phyloP scores from a whole-genome alignment of 2,113 vertebrate genomes.

The Lophotis ruficrista region DNA sequence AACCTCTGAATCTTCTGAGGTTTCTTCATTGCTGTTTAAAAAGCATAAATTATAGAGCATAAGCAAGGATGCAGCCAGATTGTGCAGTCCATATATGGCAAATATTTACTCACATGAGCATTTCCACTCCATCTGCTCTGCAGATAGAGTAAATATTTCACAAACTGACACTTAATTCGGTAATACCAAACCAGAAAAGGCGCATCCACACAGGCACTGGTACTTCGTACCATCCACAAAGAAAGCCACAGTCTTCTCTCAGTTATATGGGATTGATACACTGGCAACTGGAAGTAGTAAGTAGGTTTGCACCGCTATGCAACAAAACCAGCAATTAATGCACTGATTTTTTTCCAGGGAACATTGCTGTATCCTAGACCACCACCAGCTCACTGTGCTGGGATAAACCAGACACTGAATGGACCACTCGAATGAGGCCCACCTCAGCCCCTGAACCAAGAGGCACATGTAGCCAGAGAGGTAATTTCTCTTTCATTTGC shows the following conservation, averaged over 20 bases:
- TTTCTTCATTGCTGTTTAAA: slow-evolving; percentile 32
- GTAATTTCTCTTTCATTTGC: neutral
- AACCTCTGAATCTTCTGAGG: slow-evolving; percentile 38
- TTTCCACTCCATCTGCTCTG: slow-evolving; percentile 65
- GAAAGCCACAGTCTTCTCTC: neutral
- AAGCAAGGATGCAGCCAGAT: slow-evolving; percentile 57
- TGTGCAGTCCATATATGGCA: slow-evolving; percentile 59
- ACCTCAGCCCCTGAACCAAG: neutral
- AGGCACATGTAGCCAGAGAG: fast-evolving
- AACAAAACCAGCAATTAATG: neutral
- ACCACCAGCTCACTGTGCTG: neutral
- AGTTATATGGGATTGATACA: neutral
- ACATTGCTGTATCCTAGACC: neutral
- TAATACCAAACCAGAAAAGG: slow-evolving; percentile 30
- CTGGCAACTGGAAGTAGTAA: neutral
- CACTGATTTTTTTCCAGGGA: neutral
- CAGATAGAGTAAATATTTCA: slow-evolving; percentile 62
- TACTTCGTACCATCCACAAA: neutral
- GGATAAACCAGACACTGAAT: neutral
- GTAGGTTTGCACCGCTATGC: fast-evolving
- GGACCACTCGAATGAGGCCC: neutral
- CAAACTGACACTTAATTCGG: slow-evolving; percentile 42
- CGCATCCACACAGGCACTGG: neutral
- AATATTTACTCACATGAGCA: slow-evolving; percentile 67
- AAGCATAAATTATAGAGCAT: slow-evolving; percentile 52